Conservation (phyloP, 2,113 vertebrate genomes). For the Notechis scutatus region DNA sequence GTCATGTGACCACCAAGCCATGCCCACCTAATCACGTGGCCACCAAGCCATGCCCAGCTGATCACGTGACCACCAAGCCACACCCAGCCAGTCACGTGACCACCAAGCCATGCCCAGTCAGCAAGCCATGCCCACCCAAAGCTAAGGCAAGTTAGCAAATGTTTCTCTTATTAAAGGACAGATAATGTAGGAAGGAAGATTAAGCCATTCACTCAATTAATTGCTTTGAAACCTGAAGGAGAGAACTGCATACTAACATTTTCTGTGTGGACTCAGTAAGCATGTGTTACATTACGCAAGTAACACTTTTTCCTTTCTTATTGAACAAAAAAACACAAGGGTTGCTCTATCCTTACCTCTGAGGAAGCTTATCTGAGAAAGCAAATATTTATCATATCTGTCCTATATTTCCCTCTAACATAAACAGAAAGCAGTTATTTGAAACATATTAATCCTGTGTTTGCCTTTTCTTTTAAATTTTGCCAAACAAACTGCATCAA, state of each 20-base stretch:
- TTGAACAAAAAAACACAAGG: slow-evolving; percentile 55
- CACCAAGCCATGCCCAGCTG: too few relatives aligned
- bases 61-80: too few relatives aligned
- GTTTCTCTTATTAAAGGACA: background rate
- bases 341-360: slow-evolving; percentile 49
- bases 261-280: slow-evolving; percentile 42
- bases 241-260: slow-evolving; percentile 42
- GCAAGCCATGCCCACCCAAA: background rate
- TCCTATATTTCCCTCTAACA: slow-evolving; percentile 30
- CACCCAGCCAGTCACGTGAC: too few relatives aligned
- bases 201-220: slow-evolving; percentile 32
- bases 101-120: too few relatives aligned
- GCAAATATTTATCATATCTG: slow-evolving; percentile 63
- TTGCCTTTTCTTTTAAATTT: background rate
- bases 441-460: slow-evolving; percentile 22
- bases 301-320: slow-evolving; percentile 55
- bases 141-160: slow-evolving; percentile 22
- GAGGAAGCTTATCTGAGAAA: slow-evolving; percentile 48
- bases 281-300: slow-evolving; percentile 51
- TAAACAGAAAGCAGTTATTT: slow-evolving; percentile 41
- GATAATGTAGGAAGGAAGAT: slow-evolving; percentile 15
- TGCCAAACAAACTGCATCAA: background rate
- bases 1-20: too few relatives aligned
- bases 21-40: too few relatives aligned
- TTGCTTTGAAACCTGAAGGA: slow-evolving; percentile 42